Evolutionary conservation across 1,140 invertebrate species (phyloP).

Genomic region (Sycophaga agraensis): DNA sequence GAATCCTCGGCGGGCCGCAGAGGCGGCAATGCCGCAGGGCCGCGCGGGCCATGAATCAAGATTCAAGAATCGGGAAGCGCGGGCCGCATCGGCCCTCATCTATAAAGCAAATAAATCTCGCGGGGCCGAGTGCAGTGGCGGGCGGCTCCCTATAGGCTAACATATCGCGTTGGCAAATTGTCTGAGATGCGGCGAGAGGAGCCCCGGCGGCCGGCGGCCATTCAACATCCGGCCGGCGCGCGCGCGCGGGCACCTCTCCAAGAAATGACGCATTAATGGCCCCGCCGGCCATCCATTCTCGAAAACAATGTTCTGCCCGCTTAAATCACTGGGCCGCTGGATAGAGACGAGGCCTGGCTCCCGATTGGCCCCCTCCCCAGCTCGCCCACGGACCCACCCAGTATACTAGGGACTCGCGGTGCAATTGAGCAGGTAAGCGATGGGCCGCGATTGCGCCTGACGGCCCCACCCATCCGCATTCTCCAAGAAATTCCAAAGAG

Average conservation of each 20-base stretch:
- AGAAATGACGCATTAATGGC: slow-evolving; percentile 38
- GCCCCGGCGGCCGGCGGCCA: not conserved
- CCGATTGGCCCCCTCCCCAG: not conserved
- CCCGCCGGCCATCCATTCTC: slow-evolving; percentile 31
- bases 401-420: not conserved
- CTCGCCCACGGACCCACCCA: not conserved
- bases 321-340: slow-evolving; percentile 31
- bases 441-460: slow-evolving; percentile 14
- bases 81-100: slow-evolving; percentile 43
- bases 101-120: slow-evolving; percentile 45
- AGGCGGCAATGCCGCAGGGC: too few relatives aligned
- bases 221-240: slow-evolving; percentile 1
- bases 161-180: slow-evolving; percentile 36
- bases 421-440: slow-evolving; percentile 17
- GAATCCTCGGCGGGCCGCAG: too few relatives aligned
- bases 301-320: slow-evolving; percentile 36
- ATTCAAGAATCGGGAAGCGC: too few relatives aligned
- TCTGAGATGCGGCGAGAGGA: slow-evolving; percentile 25
- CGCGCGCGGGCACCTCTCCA: slow-evolving; percentile 35
- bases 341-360: not conserved
- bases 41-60: slow-evolving; percentile 40
- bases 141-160: slow-evolving; percentile 7
- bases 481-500: too few relatives aligned
- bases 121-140: not conserved
- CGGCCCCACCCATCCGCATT: too few relatives aligned